These are phyloP conservation scores for Eupleurogrammus muticus DNA, from an alignment of 2,797 vertebrate genomes.

Conservation along the genomic window DNA sequence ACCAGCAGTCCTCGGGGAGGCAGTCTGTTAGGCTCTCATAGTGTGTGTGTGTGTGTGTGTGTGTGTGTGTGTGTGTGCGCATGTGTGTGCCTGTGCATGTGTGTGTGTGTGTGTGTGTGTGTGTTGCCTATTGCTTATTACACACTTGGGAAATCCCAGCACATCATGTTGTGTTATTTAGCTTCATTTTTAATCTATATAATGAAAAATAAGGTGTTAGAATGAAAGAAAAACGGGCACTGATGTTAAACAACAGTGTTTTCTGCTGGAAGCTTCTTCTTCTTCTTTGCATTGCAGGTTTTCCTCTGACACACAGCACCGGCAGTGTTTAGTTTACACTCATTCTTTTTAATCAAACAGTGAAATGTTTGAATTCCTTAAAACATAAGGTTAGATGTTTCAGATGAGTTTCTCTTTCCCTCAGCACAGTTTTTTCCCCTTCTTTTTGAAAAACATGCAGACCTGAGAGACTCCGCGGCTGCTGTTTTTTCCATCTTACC, in stretches of 20 bases:
- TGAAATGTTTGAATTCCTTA: not conserved
- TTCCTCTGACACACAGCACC: conserved; percentile 1
- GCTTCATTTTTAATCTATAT: not conserved
- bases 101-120: conserved; percentile 19
- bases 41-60: conserved; percentile 30
- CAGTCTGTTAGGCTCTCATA: conserved; percentile 44
- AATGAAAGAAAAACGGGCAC: not conserved
- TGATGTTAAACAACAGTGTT: not conserved
- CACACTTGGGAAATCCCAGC: conserved; percentile 14
- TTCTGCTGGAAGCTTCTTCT: conserved; percentile 14
- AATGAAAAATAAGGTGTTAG: not conserved
- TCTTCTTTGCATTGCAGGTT: conserved; percentile 23
- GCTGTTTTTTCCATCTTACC: not conserved
- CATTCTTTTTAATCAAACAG: not conserved
- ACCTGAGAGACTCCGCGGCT: not conserved
- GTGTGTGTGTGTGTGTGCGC: too few relatives aligned
- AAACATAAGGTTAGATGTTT: not conserved
- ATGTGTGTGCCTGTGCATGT: too few relatives aligned
- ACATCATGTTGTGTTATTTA: conserved; percentile 8
- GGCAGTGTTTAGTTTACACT: not conserved
- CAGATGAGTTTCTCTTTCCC: not conserved
- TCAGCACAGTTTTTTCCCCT: not conserved
- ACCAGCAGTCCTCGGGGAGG: conserved; percentile 46
- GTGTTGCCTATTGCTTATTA: conserved; percentile 20
- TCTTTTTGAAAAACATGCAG: not conserved